Evolutionary conservation across 2,113 vertebrate genomes (phyloP).

Genomic region (Ceuthmochares aereus): DNA sequence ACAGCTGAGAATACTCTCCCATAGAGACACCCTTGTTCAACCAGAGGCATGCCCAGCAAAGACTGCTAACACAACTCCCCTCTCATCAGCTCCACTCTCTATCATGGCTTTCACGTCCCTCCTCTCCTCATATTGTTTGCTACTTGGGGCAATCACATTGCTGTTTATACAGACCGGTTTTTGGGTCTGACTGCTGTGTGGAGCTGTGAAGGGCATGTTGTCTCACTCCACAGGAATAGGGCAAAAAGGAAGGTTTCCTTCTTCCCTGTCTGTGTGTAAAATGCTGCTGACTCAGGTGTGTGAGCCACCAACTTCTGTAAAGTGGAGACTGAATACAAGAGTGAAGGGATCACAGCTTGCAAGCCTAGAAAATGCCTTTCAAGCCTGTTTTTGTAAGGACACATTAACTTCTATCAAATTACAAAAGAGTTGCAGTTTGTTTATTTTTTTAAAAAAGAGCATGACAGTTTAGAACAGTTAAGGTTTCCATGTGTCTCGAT

Average conservation of each 20-base stretch:
- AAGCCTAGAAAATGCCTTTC: not conserved
- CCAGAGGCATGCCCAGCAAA: not conserved
- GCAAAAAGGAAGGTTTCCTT: not conserved
- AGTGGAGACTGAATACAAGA: not conserved
- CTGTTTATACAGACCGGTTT: not conserved
- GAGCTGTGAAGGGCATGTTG: not conserved
- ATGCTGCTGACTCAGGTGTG: not conserved
- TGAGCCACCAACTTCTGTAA: not conserved
- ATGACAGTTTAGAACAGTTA: not conserved
- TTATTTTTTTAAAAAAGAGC: not conserved
- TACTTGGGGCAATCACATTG: not conserved
- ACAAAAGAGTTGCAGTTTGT: not conserved
- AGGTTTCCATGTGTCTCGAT: not conserved
- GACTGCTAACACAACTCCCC: not conserved
- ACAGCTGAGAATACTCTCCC: not conserved
- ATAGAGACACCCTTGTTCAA: not conserved
- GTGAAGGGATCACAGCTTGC: not conserved
- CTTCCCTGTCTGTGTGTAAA: not conserved
- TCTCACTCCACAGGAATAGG: not conserved
- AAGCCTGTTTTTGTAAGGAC: not conserved
- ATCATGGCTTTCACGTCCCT: not conserved
- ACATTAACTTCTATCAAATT: not conserved
- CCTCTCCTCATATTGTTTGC: not conserved
- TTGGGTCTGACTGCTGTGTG: not conserved
- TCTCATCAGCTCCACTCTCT: not conserved